Evolutionary conservation across 2,797 vertebrate genomes (phyloP), one percentile per base, ranked within the genome.

Genomic region (Sebastes cheni): DNA sequence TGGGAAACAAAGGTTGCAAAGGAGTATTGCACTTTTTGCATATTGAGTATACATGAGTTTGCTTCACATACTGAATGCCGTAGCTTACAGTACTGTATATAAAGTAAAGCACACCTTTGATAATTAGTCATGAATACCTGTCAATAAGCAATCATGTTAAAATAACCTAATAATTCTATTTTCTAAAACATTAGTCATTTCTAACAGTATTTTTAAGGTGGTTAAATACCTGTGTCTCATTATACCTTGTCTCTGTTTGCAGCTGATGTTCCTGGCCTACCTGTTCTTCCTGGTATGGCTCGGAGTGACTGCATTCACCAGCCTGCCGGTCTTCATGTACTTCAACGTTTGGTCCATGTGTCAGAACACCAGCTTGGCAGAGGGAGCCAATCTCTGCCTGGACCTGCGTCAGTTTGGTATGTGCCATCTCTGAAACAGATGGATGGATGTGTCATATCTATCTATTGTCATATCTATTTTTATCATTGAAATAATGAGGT

Each of bases 211-310:
- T 42, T 58, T 66, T 42, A 75, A 8, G 8, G 56, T 36, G 27
- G 16, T 50, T 34, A 14, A 60, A 64, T 20, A 29, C 5, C 5
- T 46, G n/a, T 34, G 32, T 16, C 3, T 72, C 16, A 6, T n/a
- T 2, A n/a, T 25, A 18, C 74, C 46, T 22, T 5, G 8, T 34
- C 5, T 64, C 22, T 75, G 46, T 77, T 29, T 94, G 14, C 93
- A 99, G 98, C 97, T 99, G 87, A 98, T 99, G 92, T 97, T 99
- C 97, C 92, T 99, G 96, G 98, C 98, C 74, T 99, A 99, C 90
- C 93, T 99, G 81, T 99, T 99, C 94, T 98, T 99, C 97, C 89
- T 99, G 94, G 97, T 98, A 86, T 99, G 98, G 98, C 95, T 99
- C n/a, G 98, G 97, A 0, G 97, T 99, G 85, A 98, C 97, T 1